Conservation (phyloP, 2,797 vertebrate genomes). For the Sebastes elongatus region DNA sequence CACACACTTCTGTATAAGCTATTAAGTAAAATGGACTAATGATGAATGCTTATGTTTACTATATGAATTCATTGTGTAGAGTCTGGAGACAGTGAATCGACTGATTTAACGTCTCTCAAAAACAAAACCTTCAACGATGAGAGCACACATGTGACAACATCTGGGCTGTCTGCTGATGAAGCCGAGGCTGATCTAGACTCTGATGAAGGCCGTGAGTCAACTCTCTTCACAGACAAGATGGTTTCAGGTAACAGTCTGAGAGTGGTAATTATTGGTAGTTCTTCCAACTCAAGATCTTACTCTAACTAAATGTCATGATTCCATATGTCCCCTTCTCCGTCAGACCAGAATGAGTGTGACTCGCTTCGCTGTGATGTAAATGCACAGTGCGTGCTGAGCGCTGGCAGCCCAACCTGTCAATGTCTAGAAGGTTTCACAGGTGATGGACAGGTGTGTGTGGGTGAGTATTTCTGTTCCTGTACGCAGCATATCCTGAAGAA, state of each 20-base stretch:
- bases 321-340: not conserved
- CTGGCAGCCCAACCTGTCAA: slow-evolving; percentile 79
- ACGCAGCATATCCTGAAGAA: not conserved
- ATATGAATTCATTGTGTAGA: slow-evolving; percentile 27
- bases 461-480: slow-evolving; percentile 74
- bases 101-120: slow-evolving; percentile 30
- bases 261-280: rapidly evolving
- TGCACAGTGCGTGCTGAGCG: slow-evolving; percentile 80
- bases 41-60: not conserved
- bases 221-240: slow-evolving; percentile 86
- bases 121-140: slow-evolving; percentile 65
- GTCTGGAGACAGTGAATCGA: slow-evolving; percentile 42
- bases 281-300: not conserved
- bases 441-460: slow-evolving; percentile 84
- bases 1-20: not conserved
- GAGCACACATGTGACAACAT: slow-evolving; percentile 14
- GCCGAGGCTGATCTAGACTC: slow-evolving; percentile 12
- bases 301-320: slow-evolving; percentile 1
- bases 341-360: slow-evolving; percentile 87
- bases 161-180: not conserved
- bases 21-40: not conserved
- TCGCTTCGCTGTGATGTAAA: slow-evolving; percentile 81
- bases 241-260: slow-evolving; percentile 85
- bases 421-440: slow-evolving; percentile 88
- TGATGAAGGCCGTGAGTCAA: slow-evolving; percentile 14